phyloP scores from a whole-genome alignment of 2,888 invertebrate species.

The Tyria jacobaeae region DNA sequence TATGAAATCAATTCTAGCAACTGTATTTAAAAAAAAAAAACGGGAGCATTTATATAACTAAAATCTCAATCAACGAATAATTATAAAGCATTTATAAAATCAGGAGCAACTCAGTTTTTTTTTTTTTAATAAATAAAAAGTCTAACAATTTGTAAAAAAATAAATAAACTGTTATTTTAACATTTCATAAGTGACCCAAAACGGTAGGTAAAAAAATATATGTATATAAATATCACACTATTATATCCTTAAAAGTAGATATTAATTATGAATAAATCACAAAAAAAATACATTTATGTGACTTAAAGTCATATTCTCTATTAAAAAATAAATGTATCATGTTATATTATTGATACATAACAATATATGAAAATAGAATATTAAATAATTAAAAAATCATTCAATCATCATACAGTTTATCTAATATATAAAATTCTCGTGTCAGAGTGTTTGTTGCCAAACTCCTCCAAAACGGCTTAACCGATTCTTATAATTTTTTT shows the following conservation, averaged over 20 bases:
- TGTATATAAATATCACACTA: slow-evolving; percentile 27
- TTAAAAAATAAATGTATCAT: slow-evolving; percentile 3
- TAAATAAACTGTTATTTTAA: background rate
- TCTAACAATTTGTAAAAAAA: background rate
- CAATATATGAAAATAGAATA: background rate
- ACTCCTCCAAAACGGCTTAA: no score
- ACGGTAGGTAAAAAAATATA: slow-evolving; percentile 29
- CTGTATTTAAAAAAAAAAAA: background rate
- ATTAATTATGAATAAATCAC: slow-evolving; percentile 34
- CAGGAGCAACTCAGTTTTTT: slow-evolving; percentile 12
- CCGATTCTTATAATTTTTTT: no score
- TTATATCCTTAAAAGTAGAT: slow-evolving; percentile 34
- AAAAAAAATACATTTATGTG: slow-evolving; percentile 28
- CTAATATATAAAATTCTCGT: no score
- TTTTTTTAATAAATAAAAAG: background rate
- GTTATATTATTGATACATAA: background rate
- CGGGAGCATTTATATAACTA: slow-evolving; percentile 43
- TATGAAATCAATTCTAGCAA: background rate
- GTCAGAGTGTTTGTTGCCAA: no score
- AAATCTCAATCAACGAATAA: slow-evolving; percentile 6
- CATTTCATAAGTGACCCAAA: no score
- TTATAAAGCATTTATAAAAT: slow-evolving; percentile 22
- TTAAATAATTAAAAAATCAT: background rate
- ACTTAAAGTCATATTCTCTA: slow-evolving; percentile 39
- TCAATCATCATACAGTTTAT: no score